Percentiles rank a stretch among this genome's conserved stretches.
Evolutionary conservation across 2,797 vertebrate species (phyloP).

Genomic region (Protonibea diacanthus): DNA sequence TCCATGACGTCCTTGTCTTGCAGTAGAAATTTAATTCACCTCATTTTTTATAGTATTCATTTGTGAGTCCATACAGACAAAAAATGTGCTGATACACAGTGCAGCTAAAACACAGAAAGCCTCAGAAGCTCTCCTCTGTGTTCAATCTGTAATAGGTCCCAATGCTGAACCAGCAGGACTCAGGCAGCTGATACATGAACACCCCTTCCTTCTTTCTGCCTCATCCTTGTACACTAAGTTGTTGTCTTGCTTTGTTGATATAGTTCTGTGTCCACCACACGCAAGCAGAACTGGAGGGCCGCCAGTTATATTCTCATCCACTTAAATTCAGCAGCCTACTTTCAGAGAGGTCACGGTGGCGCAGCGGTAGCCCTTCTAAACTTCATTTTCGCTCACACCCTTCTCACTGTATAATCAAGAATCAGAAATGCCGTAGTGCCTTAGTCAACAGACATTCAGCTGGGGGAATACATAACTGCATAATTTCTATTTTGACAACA

Average conservation of each 20-base stretch:
- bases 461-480: slow-evolving; percentile 40
- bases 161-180: slow-evolving; percentile 51
- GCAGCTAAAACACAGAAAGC: slow-evolving; percentile 37
- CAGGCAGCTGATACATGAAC: slow-evolving; percentile 42
- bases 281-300: slow-evolving; percentile 51
- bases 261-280: slow-evolving; percentile 59
- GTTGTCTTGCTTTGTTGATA: slow-evolving; percentile 59
- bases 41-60: not conserved
- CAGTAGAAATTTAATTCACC: slow-evolving; percentile 26
- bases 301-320: slow-evolving; percentile 58
- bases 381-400: slow-evolving; percentile 44
- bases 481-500: slow-evolving; percentile 58
- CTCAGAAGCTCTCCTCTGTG: slow-evolving; percentile 29
- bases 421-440: slow-evolving; percentile 23
- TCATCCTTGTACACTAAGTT: slow-evolving; percentile 30
- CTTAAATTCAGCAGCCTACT: slow-evolving; percentile 54
- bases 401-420: slow-evolving; percentile 61
- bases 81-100: slow-evolving; percentile 25
- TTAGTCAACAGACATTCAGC: slow-evolving; percentile 43
- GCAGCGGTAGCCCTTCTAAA: slow-evolving; percentile 36
- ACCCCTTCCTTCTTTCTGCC: slow-evolving; percentile 30
- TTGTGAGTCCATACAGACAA: slow-evolving; percentile 5
- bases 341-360: slow-evolving; percentile 46
- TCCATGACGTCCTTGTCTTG: slow-evolving; percentile 25
- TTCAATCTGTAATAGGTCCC: slow-evolving; percentile 30